Base-by-base conservation (phyloP, 2,888 invertebrate genomes). In the Alviniconcha strummeri region DNA sequence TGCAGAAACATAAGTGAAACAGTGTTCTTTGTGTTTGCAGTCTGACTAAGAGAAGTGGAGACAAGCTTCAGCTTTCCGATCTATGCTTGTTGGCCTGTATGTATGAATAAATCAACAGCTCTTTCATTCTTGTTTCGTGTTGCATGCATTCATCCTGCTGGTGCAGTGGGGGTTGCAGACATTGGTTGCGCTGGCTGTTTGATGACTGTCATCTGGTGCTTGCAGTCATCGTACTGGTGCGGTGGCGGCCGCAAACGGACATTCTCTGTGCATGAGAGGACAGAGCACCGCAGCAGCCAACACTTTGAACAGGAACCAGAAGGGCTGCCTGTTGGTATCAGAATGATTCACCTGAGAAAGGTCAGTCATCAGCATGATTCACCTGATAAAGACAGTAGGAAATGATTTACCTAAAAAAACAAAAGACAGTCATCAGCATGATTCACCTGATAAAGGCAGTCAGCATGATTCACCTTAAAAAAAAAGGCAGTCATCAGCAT, bases 161-260 rank as follows among this genome's bases (percentile, higher is more conserved):
- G 36, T 36, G 36, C 36, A 36, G 36, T 36, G 36, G 36, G 3
- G 36, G 36, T 36, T 36, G 36, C 36, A 36, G n/a, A n/a, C n/a
- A n/a, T n/a, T n/a, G 36, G 36, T 36, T 36, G 36, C 36, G 3
- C 36, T 36, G 36, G 36, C 36, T 36, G 36, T 36, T 36, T 36
- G 36, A 36, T 36, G 36, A 36, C 52, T 75, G 17, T 75, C 13
- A 0, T 11, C 55, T 52, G 54, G 55, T 75, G 15, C 17, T 15
- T 52, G 52, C 72, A 85, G 85, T 6, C 67, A 15, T 83, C 85
- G 0, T 83, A 85, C 78, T 85, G 85, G 85, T 85, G 85, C 64
- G 85, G 85, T 4, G 80, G 76, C 0, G 52, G 69, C 11, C 77
- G 60, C 36, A 54, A 77, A 6, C 64, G 57, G n/a, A n/a, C 11